phyloP scores from a whole-genome alignment of 2,888 invertebrate genomes.

The Epiblema foenella region DNA sequence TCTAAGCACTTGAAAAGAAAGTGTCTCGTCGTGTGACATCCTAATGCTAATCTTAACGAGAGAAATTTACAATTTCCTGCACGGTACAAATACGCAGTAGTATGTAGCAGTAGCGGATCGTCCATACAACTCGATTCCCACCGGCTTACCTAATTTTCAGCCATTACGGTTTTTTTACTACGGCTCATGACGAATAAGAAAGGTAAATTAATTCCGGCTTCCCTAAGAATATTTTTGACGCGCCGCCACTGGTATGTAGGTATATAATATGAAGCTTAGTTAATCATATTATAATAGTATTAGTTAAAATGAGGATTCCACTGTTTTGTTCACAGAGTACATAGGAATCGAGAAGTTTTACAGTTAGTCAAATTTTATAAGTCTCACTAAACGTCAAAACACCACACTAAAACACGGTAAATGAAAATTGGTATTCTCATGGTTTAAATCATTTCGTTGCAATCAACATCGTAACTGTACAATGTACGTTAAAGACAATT shows the following conservation, averaged over 20 bases:
- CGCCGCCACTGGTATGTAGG: too few relatives aligned
- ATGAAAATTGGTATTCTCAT: background rate
- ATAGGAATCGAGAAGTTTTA: too few relatives aligned
- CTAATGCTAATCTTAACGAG: conserved; percentile 42
- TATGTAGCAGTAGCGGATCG: too few relatives aligned
- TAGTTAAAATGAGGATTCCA: background rate
- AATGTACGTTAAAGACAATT: conserved; percentile 17
- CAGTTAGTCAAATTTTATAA: too few relatives aligned
- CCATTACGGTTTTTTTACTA: too few relatives aligned
- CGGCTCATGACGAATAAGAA: too few relatives aligned
- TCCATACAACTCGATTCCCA: too few relatives aligned
- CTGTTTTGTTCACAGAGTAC: background rate
- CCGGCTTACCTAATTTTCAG: too few relatives aligned
- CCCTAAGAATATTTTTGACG: too few relatives aligned
- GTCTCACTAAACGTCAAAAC: background rate
- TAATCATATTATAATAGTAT: too few relatives aligned
- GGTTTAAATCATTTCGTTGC: background rate
- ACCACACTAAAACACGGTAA: background rate
- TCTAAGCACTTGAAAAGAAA: conserved; percentile 33
- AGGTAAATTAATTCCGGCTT: too few relatives aligned
- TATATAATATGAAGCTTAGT: background rate
- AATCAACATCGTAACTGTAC: conserved; percentile 9
- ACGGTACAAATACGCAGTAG: background rate
- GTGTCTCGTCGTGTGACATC: conserved; percentile 40
- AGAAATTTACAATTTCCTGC: conserved; percentile 26